Percentiles rank a stretch among this genome's conserved stretches.
Evolutionary conservation across 2,797 vertebrate genomes (phyloP).

Genomic region (Ciconia nigra): DNA sequence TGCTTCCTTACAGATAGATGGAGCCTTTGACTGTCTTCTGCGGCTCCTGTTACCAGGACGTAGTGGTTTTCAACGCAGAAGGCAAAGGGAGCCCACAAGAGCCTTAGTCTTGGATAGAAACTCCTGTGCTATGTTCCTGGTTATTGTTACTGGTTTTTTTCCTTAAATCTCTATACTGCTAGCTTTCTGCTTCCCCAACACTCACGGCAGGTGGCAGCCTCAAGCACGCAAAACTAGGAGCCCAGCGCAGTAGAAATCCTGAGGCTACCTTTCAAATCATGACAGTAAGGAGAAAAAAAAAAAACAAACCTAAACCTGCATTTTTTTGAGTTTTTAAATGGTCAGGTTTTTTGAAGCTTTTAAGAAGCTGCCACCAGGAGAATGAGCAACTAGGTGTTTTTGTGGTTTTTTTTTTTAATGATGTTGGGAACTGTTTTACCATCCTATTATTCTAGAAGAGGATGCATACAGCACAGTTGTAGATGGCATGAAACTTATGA

Average conservation of each 20-base stretch:
- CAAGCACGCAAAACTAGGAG: not conserved
- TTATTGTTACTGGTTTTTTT: not conserved
- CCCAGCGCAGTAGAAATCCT: not conserved
- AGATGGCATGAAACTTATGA: not conserved
- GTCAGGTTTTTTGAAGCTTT: rapidly evolving
- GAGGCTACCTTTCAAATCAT: not conserved
- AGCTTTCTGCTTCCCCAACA: not conserved
- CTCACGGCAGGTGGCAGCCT: conserved; percentile 28
- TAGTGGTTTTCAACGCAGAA: rapidly evolving
- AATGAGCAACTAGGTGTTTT: not conserved
- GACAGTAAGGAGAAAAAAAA: no score
- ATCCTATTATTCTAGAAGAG: rapidly evolving
- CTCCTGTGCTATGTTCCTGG: rapidly evolving
- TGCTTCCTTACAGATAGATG: not conserved
- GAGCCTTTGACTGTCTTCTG: not conserved
- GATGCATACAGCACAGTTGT: not conserved
- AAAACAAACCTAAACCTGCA: not conserved
- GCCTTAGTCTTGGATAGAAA: rapidly evolving
- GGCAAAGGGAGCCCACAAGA: not conserved
- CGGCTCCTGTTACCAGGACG: not conserved
- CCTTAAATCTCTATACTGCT: not conserved
- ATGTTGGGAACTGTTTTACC: not conserved
- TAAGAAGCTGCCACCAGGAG: not conserved
- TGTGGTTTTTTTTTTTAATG: not conserved
- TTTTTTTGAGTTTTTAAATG: not conserved